Conservation (phyloP, 2,113 vertebrate genomes). For the Telmatochromis brichardi region DNA sequence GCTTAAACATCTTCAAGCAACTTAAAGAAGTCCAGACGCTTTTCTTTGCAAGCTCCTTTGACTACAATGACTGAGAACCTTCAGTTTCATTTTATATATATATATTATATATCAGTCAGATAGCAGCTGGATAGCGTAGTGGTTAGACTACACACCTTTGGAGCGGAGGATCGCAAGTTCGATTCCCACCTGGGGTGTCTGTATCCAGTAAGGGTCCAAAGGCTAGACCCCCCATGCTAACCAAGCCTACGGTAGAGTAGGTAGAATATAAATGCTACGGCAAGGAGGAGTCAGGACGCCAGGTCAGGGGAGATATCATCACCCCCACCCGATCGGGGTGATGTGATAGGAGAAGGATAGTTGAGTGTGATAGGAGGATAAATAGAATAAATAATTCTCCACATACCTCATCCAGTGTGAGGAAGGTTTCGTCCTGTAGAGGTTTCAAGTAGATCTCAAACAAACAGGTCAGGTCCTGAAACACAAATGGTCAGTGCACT, state of each 20-base stretch:
- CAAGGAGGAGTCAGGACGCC: background rate
- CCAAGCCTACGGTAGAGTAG: background rate
- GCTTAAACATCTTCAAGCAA: fast-evolving
- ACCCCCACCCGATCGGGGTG: background rate
- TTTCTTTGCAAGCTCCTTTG: too few species aligned
- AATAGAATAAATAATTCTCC: background rate
- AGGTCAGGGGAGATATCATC: background rate
- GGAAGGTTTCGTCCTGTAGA: conserved; percentile 91
- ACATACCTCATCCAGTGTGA: conserved; percentile 92
- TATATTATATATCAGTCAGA: fast-evolving
- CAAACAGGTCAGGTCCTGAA: conserved; percentile 87
- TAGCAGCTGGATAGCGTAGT: background rate
- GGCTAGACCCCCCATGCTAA: background rate
- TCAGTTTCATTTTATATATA: background rate
- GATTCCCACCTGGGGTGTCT: background rate
- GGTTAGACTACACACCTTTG: background rate
- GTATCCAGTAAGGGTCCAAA: background rate
- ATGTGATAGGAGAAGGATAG: background rate
- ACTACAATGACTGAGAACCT: too few species aligned
- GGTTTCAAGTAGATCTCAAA: conserved; percentile 94
- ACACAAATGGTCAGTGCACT: background rate
- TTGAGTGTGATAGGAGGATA: background rate
- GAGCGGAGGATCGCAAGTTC: background rate
- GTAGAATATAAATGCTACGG: background rate
- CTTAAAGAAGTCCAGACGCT: too few species aligned